phyloP scores from a whole-genome alignment of 2,797 vertebrate genomes.

The Xiphophorus birchmanni region DNA sequence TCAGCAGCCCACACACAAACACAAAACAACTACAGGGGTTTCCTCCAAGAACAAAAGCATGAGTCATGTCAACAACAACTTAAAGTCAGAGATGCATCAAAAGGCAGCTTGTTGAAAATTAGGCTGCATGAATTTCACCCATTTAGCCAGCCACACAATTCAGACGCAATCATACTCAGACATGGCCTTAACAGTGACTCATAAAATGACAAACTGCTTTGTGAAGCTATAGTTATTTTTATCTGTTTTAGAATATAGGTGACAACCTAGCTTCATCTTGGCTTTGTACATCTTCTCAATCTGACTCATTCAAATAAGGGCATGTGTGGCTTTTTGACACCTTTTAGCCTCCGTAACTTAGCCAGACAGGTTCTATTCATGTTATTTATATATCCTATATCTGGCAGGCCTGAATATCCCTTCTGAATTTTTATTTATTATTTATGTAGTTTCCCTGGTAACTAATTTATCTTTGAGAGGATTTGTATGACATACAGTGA shows the following conservation, averaged over 20 bases:
- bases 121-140: conserved; percentile 19
- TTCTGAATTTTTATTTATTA: background rate
- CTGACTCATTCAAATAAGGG: background rate
- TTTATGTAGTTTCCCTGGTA: background rate
- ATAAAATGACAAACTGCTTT: conserved; percentile 1
- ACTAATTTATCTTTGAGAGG: background rate
- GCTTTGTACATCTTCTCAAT: background rate
- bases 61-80: conserved; percentile 16
- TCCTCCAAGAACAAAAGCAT: conserved; percentile 32
- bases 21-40: conserved; percentile 32
- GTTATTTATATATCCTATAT: background rate
- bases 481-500: background rate
- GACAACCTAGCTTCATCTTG: background rate
- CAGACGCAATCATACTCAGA: conserved; percentile 7
- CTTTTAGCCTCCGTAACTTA: background rate
- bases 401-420: background rate
- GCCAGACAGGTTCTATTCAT: background rate
- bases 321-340: background rate
- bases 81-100: conserved; percentile 8
- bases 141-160: conserved; percentile 5
- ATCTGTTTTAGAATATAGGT: background rate
- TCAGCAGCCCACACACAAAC: conserved; percentile 28
- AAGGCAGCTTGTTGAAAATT: conserved; percentile 18
- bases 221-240: background rate
- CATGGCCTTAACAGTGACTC: conserved; percentile 3